Evolutionary conservation across 2,888 invertebrate genomes (phyloP), one percentile per base, ranked within the genome.

Genomic region (Tuta absoluta): DNA sequence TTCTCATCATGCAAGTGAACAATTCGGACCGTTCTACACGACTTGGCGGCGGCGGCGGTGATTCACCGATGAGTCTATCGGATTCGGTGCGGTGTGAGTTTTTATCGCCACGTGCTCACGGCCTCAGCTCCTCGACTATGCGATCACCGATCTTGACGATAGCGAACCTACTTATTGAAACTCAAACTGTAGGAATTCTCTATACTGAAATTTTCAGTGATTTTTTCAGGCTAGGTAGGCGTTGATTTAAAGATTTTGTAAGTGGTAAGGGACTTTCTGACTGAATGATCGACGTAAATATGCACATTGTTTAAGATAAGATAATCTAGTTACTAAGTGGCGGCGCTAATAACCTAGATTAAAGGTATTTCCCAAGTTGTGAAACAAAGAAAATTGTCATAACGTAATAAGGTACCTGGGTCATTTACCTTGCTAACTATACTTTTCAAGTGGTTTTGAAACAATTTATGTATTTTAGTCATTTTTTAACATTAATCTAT

Each of bases 31-130:
- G 85, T 82, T 74, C 76, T 79, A 78, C 14, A 68, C 71, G 8
- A 78, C 14, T 49, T 75, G 80, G 78, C 17, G 61, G 68, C 71
- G 53, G 78, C 24, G 60, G 68, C 71, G 83, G 81, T 91, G 91
- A 91, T 79, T 91, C 91, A 91, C 84, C 91, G 91, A 89, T 90
- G 91, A 91, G 90, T 91, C 89, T 91, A 89, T 88, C 84, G 82
- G 12, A 66, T 63, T 48, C 49, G 81, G 82, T 86, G 77, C 58
- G 81, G 82, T 86, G 77, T 80, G 77, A 87, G 77, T 87, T 90
- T 89, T 90, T 89, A 90, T 88, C 56, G 33, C 28, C 28, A 56
- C 33, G 56, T 51, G 51, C 23, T 17, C 4, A 21, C 7, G 10
- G 23, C 51, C 23, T 21, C 12, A 51, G 33, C 49, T 51, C 21